Conservation (phyloP, 2,888 invertebrate genomes). For the Drosophila neonasuta region DNA sequence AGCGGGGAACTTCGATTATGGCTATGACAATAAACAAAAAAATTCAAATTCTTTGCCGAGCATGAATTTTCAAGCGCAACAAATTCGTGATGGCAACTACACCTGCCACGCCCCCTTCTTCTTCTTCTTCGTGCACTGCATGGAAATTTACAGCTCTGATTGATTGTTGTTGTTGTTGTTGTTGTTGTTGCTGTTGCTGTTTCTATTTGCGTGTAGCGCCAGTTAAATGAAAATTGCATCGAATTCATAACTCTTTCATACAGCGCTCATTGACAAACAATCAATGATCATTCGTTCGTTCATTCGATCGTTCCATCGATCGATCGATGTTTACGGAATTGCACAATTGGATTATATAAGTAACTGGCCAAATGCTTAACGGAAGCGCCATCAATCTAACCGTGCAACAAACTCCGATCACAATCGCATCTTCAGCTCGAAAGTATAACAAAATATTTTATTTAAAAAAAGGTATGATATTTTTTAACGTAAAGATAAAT, state of each 20-base stretch:
- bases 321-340: constrained; percentile 68
- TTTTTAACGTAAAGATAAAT: neutral
- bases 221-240: constrained; percentile 68
- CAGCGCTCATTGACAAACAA: constrained; percentile 40
- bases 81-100: constrained; percentile 54
- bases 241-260: constrained; percentile 41
- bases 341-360: constrained; percentile 68
- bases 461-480: neutral
- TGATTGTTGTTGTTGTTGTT: constrained; percentile 32
- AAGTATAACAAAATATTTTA: neutral
- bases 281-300: constrained; percentile 24
- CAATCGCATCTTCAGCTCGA: neutral
- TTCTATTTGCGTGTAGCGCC: constrained; percentile 50
- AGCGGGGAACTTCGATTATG: neutral
- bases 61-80: constrained; percentile 36
- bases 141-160: constrained; percentile 56
- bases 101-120: constrained; percentile 43
- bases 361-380: constrained; percentile 47
- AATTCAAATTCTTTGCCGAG: constrained; percentile 50
- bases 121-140: constrained; percentile 19
- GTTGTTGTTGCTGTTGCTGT: constrained; percentile 12
- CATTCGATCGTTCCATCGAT: constrained; percentile 30
- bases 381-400: constrained; percentile 24
- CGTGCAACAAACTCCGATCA: constrained; percentile 6
- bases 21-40: constrained; percentile 6